Conservation (phyloP, 1,140 invertebrate species). For the Prorops nasuta region DNA sequence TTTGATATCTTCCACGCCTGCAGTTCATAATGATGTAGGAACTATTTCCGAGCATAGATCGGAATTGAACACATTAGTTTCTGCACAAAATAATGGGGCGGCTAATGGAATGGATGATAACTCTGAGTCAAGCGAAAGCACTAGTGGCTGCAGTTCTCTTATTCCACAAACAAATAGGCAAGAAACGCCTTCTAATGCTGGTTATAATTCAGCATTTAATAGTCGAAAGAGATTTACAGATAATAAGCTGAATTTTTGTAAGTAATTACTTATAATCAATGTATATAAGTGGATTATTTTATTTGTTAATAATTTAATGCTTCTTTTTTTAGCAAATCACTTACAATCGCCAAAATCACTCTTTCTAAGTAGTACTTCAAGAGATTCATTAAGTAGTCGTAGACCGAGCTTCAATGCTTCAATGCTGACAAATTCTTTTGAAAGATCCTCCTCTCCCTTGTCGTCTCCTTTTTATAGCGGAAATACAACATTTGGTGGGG, state of each 20-base stretch:
- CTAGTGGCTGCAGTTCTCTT: constrained; percentile 57
- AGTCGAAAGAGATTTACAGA: constrained; percentile 43
- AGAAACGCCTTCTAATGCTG: constrained; percentile 36
- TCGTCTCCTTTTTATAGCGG: constrained; percentile 78
- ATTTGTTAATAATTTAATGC: constrained; percentile 1
- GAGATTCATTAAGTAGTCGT: constrained; percentile 54
- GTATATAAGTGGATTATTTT: not conserved
- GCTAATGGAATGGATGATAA: constrained; percentile 52
- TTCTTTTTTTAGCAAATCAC: constrained; percentile 39
- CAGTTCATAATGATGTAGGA: constrained; percentile 29
- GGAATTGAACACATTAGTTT: constrained; percentile 35
- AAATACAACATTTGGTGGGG: constrained; percentile 77
- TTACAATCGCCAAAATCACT: constrained; percentile 45
- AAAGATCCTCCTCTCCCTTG: constrained; percentile 32
- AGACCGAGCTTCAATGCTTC: constrained; percentile 62
- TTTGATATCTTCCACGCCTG: constrained; percentile 48
- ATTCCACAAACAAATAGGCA: constrained; percentile 53
- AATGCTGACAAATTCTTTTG: constrained; percentile 45
- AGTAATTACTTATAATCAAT: constrained; percentile 14
- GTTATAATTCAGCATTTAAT: constrained; percentile 35
- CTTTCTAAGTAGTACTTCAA: constrained; percentile 38
- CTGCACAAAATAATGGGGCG: constrained; percentile 41
- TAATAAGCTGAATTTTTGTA: constrained; percentile 45
- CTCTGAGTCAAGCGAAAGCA: constrained; percentile 58
- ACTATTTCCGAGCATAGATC: constrained; percentile 29